These are phyloP conservation scores for Manis pentadactyla DNA, from an alignment of 2,797 vertebrate genomes.

Conservation along the genomic window DNA sequence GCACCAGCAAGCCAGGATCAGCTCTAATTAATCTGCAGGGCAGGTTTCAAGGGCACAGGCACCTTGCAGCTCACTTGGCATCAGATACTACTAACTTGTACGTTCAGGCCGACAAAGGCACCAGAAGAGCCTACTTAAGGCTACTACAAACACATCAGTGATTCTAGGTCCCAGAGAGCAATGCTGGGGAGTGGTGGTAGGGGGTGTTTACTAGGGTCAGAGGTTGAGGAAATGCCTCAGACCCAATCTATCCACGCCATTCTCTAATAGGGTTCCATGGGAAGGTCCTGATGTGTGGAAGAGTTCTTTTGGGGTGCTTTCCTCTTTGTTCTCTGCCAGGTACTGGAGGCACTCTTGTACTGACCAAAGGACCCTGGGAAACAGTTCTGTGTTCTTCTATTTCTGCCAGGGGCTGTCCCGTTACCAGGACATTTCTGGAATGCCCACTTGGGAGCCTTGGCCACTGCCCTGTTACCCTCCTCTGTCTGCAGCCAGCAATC, in stretches of 20 bases:
- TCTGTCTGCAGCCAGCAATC: not conserved
- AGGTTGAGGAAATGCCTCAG: not conserved
- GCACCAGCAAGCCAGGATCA: not conserved
- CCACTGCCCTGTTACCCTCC: not conserved
- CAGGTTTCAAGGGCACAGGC: conserved; percentile 69
- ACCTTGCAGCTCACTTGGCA: not conserved
- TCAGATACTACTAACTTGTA: not conserved
- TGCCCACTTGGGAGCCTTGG: not conserved
- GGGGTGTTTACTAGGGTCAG: not conserved
- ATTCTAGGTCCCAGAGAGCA: not conserved
- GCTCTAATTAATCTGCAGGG: conserved; percentile 62
- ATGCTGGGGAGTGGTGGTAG: not conserved
- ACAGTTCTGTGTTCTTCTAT: not conserved
- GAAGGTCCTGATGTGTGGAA: not conserved
- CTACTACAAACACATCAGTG: not conserved
- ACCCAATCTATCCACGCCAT: not conserved
- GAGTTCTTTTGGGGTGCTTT: not conserved
- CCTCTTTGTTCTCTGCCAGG: not conserved
- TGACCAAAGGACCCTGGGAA: not conserved
- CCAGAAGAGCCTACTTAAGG: not conserved
- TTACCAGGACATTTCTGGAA: not conserved
- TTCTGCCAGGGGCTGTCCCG: not conserved
- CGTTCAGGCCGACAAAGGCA: fast-evolving
- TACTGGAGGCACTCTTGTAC: not conserved
- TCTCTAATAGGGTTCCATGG: not conserved